These are phyloP conservation scores for Actinemys pallida DNA, from an alignment of 2,113 vertebrate genomes.

Conservation along the genomic window DNA sequence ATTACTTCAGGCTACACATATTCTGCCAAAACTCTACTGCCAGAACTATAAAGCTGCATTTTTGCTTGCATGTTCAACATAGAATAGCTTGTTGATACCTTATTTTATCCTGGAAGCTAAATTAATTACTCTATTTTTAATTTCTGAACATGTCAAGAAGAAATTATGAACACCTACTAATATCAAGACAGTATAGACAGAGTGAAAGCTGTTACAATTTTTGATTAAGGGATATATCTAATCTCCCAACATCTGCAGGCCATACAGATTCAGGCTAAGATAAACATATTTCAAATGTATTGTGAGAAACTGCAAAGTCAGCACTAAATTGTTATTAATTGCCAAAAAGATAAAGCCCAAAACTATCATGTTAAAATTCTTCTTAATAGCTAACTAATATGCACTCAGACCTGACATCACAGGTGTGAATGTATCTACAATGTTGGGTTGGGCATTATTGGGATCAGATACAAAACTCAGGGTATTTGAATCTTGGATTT, in stretches of 20 bases:
- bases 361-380: conserved; percentile 1
- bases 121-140: conserved; percentile 90
- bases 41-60: conserved; percentile 58
- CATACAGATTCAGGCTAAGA: conserved; percentile 73
- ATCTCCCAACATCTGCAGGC: conserved; percentile 51
- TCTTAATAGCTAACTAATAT: conserved; percentile 12
- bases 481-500: background rate
- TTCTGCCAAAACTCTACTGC: conserved; percentile 67
- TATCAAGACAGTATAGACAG: conserved; percentile 75
- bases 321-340: conserved; percentile 23
- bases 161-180: conserved; percentile 89
- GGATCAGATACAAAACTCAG: background rate
- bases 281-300: conserved; percentile 77
- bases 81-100: conserved; percentile 42
- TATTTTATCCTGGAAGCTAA: conserved; percentile 78
- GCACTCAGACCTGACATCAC: background rate
- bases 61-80: conserved; percentile 51
- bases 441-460: background rate
- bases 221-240: conserved; percentile 53
- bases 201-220: conserved; percentile 68
- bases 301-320: conserved; percentile 77
- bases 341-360: background rate
- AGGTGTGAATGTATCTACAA: background rate
- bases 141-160: conserved; percentile 84
- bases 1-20: conserved; percentile 71